Conservation (phyloP, 2,113 vertebrate species). For the human region DNA sequence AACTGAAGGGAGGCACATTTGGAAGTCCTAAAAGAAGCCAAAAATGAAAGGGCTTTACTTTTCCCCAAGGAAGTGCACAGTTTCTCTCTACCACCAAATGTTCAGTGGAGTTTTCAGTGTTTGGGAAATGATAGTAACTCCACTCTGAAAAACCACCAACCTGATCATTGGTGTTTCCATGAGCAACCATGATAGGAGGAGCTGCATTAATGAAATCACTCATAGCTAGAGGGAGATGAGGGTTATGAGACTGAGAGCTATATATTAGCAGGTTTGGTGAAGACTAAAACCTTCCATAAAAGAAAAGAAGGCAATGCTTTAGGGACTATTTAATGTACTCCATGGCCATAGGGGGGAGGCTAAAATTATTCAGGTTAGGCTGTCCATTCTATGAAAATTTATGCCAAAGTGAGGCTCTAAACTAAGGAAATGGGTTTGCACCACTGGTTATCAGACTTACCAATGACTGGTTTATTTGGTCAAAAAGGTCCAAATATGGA, state of each 20-base stretch:
- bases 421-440: background rate
- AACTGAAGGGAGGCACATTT: constrained; percentile 44
- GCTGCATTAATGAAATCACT: background rate
- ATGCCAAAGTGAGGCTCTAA: background rate
- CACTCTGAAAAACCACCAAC: background rate
- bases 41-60: constrained; percentile 52
- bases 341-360: rapidly evolving
- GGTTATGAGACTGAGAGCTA: background rate
- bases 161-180: background rate
- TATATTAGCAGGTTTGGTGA: background rate
- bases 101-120: constrained; percentile 27
- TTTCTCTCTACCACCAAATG: constrained; percentile 46
- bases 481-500: background rate
- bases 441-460: background rate
- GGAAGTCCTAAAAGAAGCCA: constrained; percentile 57
- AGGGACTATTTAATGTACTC: background rate
- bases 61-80: constrained; percentile 28
- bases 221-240: background rate
- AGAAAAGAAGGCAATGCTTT: background rate
- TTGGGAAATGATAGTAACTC: background rate
- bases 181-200: background rate
- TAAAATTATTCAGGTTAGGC: background rate
- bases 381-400: background rate
- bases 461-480: background rate
- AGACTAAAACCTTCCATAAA: background rate